Percentiles rank a stretch among this genome's conserved stretches.
Conservation (phyloP, 2,113 vertebrate genomes). For the Lepidothrix coronata region DNA sequence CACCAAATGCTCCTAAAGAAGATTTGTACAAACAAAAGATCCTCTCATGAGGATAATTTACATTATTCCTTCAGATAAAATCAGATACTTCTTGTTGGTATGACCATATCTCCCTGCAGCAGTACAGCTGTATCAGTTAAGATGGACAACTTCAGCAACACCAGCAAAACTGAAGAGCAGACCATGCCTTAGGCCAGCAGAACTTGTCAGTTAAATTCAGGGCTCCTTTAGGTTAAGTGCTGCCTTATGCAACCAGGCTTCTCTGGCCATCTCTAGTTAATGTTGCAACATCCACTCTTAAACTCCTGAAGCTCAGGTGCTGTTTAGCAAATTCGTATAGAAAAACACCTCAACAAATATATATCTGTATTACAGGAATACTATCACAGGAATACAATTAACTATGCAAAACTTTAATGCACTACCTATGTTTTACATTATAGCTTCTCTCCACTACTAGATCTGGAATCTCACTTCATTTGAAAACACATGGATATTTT, state of each 20-base stretch:
- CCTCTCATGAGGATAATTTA: background rate
- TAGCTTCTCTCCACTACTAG: background rate
- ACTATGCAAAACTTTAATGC: background rate
- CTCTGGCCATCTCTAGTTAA: background rate
- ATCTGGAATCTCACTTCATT: background rate
- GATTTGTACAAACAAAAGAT: background rate
- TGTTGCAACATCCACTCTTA: background rate
- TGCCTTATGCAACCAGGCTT: background rate
- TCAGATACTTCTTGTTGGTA: background rate
- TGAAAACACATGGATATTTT: background rate
- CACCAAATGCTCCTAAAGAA: background rate
- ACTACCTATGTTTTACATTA: background rate
- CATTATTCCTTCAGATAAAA: background rate
- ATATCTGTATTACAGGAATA: background rate
- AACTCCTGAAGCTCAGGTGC: background rate
- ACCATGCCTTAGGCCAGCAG: background rate
- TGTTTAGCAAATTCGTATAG: background rate
- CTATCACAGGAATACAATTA: background rate
- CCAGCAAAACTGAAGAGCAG: background rate
- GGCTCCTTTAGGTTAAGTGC: background rate
- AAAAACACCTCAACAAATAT: background rate
- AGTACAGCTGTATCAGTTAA: background rate
- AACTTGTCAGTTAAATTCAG: background rate
- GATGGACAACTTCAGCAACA: background rate
- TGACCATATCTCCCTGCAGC: background rate